A percentile compares a stretch with the other conserved stretches of the same genome.
These are phyloP conservation scores for Scaptomyza hsui DNA, from an alignment of 1,140 invertebrate genomes.

Conservation along the genomic window DNA sequence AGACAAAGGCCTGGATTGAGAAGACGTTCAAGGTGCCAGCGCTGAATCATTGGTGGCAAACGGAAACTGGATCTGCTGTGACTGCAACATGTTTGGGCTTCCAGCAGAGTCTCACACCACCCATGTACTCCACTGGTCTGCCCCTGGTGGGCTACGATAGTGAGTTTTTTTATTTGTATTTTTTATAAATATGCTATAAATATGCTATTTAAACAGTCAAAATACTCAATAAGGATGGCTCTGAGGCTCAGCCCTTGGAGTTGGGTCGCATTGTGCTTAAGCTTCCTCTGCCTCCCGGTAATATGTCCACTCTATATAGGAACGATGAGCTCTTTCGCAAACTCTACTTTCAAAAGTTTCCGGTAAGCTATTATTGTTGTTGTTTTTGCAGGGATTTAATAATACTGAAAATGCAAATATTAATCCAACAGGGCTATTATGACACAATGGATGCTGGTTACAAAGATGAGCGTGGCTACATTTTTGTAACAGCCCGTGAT, in stretches of 20 bases:
- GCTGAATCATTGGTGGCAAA: constrained; percentile 98
- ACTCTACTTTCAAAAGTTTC: constrained; percentile 92
- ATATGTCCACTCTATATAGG: constrained; percentile 91
- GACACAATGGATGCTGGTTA: constrained; percentile 98
- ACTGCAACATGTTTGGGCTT: constrained; percentile 93
- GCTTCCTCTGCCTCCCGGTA: constrained; percentile 94
- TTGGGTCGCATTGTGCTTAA: constrained; percentile 93
- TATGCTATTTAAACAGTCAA: constrained; percentile 86
- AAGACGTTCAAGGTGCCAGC: constrained; percentile 92
- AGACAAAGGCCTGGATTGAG: constrained; percentile 94
- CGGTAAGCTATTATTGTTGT: constrained; percentile 86
- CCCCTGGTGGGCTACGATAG: constrained; percentile 93
- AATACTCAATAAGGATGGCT: constrained; percentile 89
- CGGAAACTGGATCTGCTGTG: constrained; percentile 94
- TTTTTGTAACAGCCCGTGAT: constrained; percentile 94
- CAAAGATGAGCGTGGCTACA: constrained; percentile 92
- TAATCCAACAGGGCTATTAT: constrained; percentile 97
- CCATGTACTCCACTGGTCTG: constrained; percentile 89
- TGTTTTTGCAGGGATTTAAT: no score
- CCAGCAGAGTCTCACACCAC: constrained; percentile 86
- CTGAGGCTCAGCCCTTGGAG: constrained; percentile 87
- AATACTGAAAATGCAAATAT: no score
- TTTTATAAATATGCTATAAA: constrained; percentile 1
- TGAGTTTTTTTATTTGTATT: constrained; percentile 83
- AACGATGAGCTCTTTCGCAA: constrained; percentile 92